Evolutionary conservation across 1,140 invertebrate species (phyloP), one percentile per base, ranked within the genome.

Genomic region (Neodiprion virginianus): DNA sequence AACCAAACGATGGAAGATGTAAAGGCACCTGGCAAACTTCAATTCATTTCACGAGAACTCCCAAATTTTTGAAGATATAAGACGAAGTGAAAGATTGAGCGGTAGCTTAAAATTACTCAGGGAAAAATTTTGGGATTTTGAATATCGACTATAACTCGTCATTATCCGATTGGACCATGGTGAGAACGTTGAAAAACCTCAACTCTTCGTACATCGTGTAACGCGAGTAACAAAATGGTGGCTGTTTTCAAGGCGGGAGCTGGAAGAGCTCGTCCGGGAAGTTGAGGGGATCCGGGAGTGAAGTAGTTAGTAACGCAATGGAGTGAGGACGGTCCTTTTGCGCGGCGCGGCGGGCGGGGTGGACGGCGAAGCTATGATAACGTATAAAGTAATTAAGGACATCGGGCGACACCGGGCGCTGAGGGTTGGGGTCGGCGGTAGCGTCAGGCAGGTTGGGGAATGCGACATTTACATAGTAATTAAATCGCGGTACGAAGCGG

Each of bases 391-490:
- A 88, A 88, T 88, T 87, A 88, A 88, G 87, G 87, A 88, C 87
- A 88, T 88, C 85, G 84, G 87, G 87, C 84, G 87, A 87, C 86
- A 86, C 83, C 81, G 71, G 47, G 61, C 49, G 71, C 69, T 21
- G 72, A 67, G 67, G 23, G 72, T 61, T 49, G n/a, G 72, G 50
- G 65, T 53, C 74, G 73, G 77, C 68, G 67, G 79, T 82, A 82
- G 83, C 65, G 53, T n/a, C 81, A 81, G 82, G 85, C 83, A 83
- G 83, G 82, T 82, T 85, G 85, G 85, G 83, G 84, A 86, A 87
- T 84, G 86, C 86, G 87, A 88, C 87, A 88, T 88, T 88, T 88
- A 88, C 87, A 88, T 88, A 88, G 87, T 88, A 88, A 88, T 88
- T 88, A 88, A 88, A 88, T 88, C 85, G 87, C 84, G 83, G 79